Percentiles rank a stretch among this genome's conserved stretches.
Conservation (phyloP, 1,140 invertebrate species). For the Brachionus plicatilis region DNA sequence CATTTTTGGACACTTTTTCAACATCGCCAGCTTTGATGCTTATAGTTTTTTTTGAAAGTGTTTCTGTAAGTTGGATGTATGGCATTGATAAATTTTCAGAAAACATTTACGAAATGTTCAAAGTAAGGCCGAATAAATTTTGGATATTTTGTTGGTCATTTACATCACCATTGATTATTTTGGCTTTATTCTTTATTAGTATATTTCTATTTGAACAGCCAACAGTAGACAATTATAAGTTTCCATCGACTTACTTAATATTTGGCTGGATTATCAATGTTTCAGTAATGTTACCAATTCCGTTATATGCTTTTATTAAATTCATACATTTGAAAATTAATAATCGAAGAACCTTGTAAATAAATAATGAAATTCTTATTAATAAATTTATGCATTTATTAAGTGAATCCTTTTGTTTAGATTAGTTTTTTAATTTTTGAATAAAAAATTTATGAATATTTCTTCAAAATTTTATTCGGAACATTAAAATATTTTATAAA, state of each 20-base stretch:
- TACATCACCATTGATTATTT: background rate
- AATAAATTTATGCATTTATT: background rate
- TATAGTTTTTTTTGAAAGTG: conserved; percentile 19
- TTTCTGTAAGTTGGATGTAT: conserved; percentile 34
- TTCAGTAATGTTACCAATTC: conserved; percentile 32
- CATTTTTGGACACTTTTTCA: conserved; percentile 29
- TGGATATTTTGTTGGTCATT: conserved; percentile 27
- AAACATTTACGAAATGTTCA: conserved; percentile 25
- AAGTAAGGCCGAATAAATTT: background rate
- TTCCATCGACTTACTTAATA: background rate
- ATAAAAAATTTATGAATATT: too few relatives aligned
- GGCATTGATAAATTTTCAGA: background rate
- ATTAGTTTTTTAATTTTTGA: background rate
- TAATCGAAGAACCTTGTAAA: background rate
- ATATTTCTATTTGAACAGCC: background rate
- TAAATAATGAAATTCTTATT: background rate
- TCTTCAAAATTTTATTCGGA: too few relatives aligned
- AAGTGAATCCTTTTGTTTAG: background rate
- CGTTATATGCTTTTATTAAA: conserved; percentile 8
- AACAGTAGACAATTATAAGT: background rate
- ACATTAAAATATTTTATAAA: too few relatives aligned
- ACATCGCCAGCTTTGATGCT: conserved; percentile 32
- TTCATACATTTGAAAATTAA: background rate
- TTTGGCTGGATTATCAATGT: conserved; percentile 33
- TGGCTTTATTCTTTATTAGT: conserved; percentile 16